Conservation (phyloP, 1,140 invertebrate genomes). For the Drepana arcuata region DNA sequence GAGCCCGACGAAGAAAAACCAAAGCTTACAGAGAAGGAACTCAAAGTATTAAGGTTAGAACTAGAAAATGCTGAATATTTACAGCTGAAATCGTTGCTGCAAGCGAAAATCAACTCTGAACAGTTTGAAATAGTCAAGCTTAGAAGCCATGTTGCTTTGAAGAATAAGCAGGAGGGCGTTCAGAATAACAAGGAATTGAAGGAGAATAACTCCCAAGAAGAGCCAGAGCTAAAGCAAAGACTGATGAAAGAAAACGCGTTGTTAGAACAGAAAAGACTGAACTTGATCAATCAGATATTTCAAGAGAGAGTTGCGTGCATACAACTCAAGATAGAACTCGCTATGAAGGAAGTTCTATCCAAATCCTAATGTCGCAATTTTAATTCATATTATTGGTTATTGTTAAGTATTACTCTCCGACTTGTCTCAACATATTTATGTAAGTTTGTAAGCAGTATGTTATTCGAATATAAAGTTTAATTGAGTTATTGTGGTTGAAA, state of each 20-base stretch:
- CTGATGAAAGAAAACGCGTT: constrained; percentile 77
- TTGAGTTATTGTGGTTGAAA: too few species aligned
- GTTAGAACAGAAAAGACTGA: constrained; percentile 78
- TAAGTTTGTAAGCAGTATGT: too few species aligned
- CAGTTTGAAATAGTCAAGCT: constrained; percentile 78
- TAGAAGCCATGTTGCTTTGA: constrained; percentile 69
- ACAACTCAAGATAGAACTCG: constrained; percentile 77
- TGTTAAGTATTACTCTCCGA: too few species aligned
- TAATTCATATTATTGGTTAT: too few species aligned
- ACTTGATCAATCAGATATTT: constrained; percentile 75
- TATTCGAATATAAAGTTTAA: too few species aligned
- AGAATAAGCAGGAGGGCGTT: constrained; percentile 63
- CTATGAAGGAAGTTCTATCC: constrained; percentile 73
- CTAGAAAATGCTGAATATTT: constrained; percentile 79
- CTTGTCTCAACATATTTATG: too few species aligned
- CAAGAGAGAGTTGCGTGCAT: constrained; percentile 79
- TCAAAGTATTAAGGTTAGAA: constrained; percentile 74
- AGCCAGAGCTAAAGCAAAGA: constrained; percentile 64
- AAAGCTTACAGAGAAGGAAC: constrained; percentile 69
- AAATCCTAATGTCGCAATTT: constrained; percentile 49
- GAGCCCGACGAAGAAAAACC: constrained; percentile 51
- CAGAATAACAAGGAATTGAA: constrained; percentile 65
- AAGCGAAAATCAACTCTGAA: constrained; percentile 77
- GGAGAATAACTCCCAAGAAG: constrained; percentile 59
- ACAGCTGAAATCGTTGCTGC: constrained; percentile 76